These are phyloP conservation scores for Cyrtonyx montezumae DNA, from an alignment of 2,113 vertebrate species.

Conservation along the genomic window DNA sequence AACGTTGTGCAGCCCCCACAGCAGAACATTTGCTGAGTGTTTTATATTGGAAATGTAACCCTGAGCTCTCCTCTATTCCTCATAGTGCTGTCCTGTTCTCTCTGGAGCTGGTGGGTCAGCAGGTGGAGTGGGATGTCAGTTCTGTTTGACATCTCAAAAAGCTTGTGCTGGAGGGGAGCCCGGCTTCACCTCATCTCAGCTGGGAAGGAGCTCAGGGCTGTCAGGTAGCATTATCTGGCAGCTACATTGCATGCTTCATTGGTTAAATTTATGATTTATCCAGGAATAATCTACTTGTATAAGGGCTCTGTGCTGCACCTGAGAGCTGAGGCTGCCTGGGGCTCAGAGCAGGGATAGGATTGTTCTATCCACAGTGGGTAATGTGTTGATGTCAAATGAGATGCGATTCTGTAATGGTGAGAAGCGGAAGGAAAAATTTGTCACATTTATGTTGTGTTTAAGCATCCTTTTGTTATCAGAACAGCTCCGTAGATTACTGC, in stretches of 20 bases:
- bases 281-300: background rate
- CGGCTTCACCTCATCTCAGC: background rate
- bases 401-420: background rate
- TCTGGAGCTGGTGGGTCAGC: background rate
- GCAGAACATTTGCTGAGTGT: background rate
- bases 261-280: constrained; percentile 12
- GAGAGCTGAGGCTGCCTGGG: background rate
- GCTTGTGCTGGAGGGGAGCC: background rate
- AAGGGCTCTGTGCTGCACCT: background rate
- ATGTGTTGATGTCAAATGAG: background rate
- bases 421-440: background rate
- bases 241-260: background rate
- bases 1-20: background rate
- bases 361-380: background rate
- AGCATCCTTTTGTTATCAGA: background rate
- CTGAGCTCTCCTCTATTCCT: background rate
- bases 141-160: background rate
- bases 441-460: background rate
- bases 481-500: background rate
- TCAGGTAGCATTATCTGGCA: background rate
- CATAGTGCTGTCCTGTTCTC: background rate
- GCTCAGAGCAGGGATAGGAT: background rate
- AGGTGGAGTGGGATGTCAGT: background rate
- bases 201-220: background rate
- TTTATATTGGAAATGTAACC: background rate